Evolutionary conservation across 2,888 invertebrate genomes (phyloP), one percentile per base, ranked within the genome.

Genomic region (Microctonus hyperodae): DNA sequence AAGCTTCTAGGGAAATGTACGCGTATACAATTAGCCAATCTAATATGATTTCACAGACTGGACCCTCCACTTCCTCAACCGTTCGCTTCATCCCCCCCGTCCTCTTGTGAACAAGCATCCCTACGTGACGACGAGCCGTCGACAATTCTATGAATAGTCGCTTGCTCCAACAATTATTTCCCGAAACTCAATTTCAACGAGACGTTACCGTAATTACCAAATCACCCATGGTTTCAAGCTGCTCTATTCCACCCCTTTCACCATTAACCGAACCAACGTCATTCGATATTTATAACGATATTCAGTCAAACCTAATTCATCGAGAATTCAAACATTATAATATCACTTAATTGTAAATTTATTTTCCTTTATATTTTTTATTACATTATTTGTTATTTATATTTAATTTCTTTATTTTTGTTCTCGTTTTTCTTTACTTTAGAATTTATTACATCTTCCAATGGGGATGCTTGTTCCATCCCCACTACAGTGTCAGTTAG

Each of bases 121-220:
- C 44, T 59, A 53, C 57, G 62, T 64, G 64, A 64, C 57, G 64
- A 57, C 57, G 57, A 56, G 48, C 64, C 64, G 31, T 57, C 50
- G 48, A 23, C 33, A 64, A 64, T 64, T 64, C 57, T 50, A 57
- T 64, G 64, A 64, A 64, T 64, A 64, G 64, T 64, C 57, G 57
- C 64, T 58, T 48, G 53, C 60, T 60, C 55, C n/a, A 44, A 55
- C 55, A 65, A 65, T 65, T 65, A 65, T 56, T 60, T 60, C 44
- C 55, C 65, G 4, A 61, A 65, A 65, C 60, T 65, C 53, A 13
- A 65, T 65, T 60, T 25, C 35, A 60, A 58, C 60, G 60, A 53
- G 51, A 44, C 60, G 53, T 57, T 35, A 55, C 44, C 60, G 55
- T 60, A 65, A 65, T 65, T 65, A 65, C 60, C 55, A 56, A 60